Base-by-base conservation (phyloP, 2,888 invertebrate genomes). In the Caenorhabditis parvicauda region DNA sequence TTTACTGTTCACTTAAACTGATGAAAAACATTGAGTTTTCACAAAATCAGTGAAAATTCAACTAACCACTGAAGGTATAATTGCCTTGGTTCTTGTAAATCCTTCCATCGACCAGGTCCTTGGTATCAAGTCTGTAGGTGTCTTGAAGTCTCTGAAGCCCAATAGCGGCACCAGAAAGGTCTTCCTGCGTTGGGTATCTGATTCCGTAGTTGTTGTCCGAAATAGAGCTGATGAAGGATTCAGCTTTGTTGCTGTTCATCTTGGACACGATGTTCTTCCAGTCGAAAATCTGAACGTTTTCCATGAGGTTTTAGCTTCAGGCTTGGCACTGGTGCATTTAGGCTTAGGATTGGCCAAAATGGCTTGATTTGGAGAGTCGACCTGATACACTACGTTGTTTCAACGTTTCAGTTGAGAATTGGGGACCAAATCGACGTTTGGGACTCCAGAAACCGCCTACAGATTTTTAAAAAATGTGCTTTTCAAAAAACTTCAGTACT, bases 81-180 rank as follows among this genome's bases (percentile, higher is more conserved):
- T 70, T 70, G 27, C 68, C 64, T 49, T 67, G 63, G 27, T 64
- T 64, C 24, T 63, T 56, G 52, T 74, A 70, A 42, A 74, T 76
- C 54, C 88, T 87, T 17, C 96, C 96, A 56, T 88, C 85, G 7
- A 91, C 91, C 71, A 98, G 87, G 74, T 91, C 90, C 17, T 44
- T 56, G 3, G 80, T 80, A 47, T 77, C 76, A 44, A 80, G 32
- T n/a, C 70, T 60, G 46, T 70, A 70, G 0, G 95, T 96, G 75
- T 91, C 91, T 83, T 98, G 96, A 2, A 98, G 86, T 53, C 96
- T 87, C 74, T 92, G 90, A 58, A 98, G 85, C 0, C 96, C 98
- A 51, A 89, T 89, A 2, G 94, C 95, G 12, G 95, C 95, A 0
- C 98, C 98, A 74, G 89, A 89, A 60, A 96, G 84, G 83, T 98